Conservation (phyloP, 2,113 vertebrate genomes). For the Cebus imitator region DNA sequence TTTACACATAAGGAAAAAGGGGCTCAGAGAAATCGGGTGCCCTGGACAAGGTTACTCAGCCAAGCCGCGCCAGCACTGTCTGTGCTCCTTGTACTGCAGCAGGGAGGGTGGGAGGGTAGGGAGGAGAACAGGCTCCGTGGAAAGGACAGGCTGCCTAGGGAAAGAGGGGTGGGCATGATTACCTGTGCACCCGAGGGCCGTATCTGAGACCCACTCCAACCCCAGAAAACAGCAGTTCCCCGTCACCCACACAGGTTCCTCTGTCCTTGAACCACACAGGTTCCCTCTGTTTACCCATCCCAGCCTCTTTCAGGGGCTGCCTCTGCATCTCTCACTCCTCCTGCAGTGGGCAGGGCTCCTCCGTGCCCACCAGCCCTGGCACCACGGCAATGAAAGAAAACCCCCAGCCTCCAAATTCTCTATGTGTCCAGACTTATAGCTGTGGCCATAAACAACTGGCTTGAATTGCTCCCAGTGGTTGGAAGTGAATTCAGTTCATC, state of each 20-base stretch:
- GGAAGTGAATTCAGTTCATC: slow-evolving; percentile 15
- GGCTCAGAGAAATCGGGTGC: neutral
- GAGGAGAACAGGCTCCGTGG: neutral
- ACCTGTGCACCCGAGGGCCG: too few relatives aligned
- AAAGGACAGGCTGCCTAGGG: neutral
- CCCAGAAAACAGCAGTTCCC: too few relatives aligned
- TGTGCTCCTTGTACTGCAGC: neutral
- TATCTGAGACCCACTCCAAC: too few relatives aligned
- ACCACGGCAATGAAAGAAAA: neutral
- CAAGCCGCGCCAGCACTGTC: neutral
- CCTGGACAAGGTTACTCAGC: neutral
- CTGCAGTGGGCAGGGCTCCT: rapidly evolving
- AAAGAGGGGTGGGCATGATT: neutral
- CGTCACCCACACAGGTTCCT: rapidly evolving
- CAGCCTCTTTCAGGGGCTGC: neutral
- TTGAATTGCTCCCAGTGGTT: neutral
- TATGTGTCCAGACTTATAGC: neutral
- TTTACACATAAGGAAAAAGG: neutral
- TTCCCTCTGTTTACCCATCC: neutral
- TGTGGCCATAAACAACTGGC: neutral
- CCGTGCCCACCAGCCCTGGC: neutral
- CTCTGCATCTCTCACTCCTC: neutral
- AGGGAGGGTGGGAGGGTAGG: neutral
- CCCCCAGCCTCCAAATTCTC: neutral
- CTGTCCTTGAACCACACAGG: neutral